Conservation (phyloP, 2,113 vertebrate species). For the Tragelaphus imberbis region DNA sequence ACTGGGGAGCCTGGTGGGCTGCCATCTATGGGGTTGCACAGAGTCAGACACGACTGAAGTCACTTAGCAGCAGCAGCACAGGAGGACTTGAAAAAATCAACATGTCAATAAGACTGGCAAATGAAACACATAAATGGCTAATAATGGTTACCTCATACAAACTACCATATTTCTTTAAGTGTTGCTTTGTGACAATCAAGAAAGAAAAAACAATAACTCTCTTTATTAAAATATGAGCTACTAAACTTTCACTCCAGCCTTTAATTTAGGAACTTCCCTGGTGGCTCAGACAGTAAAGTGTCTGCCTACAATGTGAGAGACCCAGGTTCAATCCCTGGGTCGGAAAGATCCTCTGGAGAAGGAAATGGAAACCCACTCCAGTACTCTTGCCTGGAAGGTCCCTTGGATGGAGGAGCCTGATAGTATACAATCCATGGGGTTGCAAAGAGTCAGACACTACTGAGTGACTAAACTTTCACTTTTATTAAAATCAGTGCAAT, state of each 20-base stretch:
- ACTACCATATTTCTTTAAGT: not conserved
- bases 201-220: not conserved
- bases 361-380: not conserved
- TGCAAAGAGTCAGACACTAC: not conserved
- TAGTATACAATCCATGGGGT: not conserved
- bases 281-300: not conserved
- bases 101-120: not conserved
- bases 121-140: not conserved
- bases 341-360: not conserved
- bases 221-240: not conserved
- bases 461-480: not conserved
- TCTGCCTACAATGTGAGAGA: not conserved
- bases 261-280: not conserved
- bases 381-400: not conserved
- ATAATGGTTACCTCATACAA: not conserved
- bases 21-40: too few relatives aligned
- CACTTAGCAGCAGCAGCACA: too few relatives aligned
- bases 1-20: too few relatives aligned
- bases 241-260: not conserved
- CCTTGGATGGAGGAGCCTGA: not conserved
- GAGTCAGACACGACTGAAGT: fast-evolving
- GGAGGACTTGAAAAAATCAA: not conserved
- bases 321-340: not conserved
- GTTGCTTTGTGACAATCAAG: not conserved
- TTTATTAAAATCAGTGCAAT: not conserved